Evolutionary conservation across 2,888 invertebrate species (phyloP).

Genomic region (Leptothorax acervorum): DNA sequence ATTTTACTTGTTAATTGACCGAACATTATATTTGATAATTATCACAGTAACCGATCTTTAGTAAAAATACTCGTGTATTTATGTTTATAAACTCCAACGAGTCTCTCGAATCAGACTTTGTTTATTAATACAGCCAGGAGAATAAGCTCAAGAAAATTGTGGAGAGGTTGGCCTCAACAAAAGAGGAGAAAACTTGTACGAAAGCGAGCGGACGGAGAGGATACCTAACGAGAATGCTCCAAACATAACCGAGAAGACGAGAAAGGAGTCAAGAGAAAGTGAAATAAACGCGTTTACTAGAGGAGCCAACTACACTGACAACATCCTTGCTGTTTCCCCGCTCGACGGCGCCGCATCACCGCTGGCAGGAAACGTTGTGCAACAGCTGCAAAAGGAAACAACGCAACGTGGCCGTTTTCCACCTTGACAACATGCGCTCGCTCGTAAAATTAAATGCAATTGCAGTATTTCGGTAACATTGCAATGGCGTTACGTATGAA

Average conservation of each 20-base stretch:
- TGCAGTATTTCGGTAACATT: constrained; percentile 25
- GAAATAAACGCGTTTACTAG: constrained; percentile 49
- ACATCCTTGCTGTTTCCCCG: constrained; percentile 57
- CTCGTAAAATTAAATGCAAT: constrained; percentile 44
- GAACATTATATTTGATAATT: not conserved
- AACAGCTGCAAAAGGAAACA: constrained; percentile 62
- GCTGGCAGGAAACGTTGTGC: constrained; percentile 40
- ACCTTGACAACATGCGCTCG: constrained; percentile 25
- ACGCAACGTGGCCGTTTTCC: constrained; percentile 60
- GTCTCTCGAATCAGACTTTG: constrained; percentile 22
- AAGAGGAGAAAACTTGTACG: not conserved
- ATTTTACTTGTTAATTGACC: not conserved
- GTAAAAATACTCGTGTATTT: not conserved
- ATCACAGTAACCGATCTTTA: not conserved
- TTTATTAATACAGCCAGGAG: not conserved
- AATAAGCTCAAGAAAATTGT: constrained; percentile 41
- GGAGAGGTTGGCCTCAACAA: not conserved
- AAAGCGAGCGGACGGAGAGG: constrained; percentile 6
- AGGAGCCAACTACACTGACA: constrained; percentile 63
- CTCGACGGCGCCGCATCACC: constrained; percentile 47
- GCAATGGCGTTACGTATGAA: not conserved
- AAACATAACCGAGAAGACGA: constrained; percentile 35
- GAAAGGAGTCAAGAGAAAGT: constrained; percentile 35
- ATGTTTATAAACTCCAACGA: not conserved
- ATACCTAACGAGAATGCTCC: not conserved